Conservation (phyloP, 2,888 invertebrate species). For the Melinopterus prodromus region DNA sequence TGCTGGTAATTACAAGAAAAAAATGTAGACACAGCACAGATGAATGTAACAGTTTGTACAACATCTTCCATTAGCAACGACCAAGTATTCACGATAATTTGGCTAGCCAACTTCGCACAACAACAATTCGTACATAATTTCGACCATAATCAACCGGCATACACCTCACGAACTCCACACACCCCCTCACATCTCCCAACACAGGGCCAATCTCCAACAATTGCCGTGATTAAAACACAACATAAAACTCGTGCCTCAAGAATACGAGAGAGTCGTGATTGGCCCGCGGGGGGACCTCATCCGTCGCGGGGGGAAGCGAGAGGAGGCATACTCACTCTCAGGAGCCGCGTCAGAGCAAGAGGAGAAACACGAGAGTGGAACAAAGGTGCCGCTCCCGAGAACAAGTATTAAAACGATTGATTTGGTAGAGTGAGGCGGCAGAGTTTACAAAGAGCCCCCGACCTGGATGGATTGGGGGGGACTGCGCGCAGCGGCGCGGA, state of each 20-base stretch:
- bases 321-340: not conserved
- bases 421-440: conserved; percentile 20
- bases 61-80: too few relatives aligned
- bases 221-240: too few relatives aligned
- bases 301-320: not conserved
- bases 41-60: too few relatives aligned
- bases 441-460: conserved; percentile 17
- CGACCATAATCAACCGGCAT: not conserved
- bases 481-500: not conserved
- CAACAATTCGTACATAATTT: not conserved
- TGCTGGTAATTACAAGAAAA: too few relatives aligned
- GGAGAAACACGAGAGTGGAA: conserved; percentile 13
- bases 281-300: not conserved
- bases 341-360: conserved; percentile 4
- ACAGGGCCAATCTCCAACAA: not conserved
- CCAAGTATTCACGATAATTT: not conserved
- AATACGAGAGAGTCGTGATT: not conserved
- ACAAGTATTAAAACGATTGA: conserved; percentile 26
- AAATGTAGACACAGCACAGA: too few relatives aligned
- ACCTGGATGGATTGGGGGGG: not conserved
- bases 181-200: not conserved
- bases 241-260: too few relatives aligned
- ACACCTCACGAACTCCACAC: not conserved
- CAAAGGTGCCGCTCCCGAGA: conserved; percentile 22
- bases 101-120: not conserved